Evolutionary conservation across 2,888 invertebrate genomes (phyloP), one percentile per base, ranked within the genome.

Genomic region (Oscheius sp.): DNA sequence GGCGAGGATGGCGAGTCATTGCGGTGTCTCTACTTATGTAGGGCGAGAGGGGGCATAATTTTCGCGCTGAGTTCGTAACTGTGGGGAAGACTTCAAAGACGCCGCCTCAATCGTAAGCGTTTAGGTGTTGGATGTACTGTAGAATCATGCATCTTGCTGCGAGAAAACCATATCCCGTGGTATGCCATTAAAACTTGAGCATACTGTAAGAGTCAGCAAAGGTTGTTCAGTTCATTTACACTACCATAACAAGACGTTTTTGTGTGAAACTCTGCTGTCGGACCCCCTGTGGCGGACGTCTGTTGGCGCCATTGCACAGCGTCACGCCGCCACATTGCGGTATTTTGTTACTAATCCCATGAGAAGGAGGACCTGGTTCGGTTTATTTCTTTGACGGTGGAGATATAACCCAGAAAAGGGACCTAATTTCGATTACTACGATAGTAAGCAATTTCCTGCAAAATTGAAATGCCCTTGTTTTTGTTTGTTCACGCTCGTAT

Each of bases 41-140:
- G 27, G 42, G n/a, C 52, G 52, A 52, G 25, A 12, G 27, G 8
- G n/a, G n/a, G n/a, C n/a, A n/a, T n/a, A n/a, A n/a, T n/a, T n/a
- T n/a, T n/a, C n/a, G n/a, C n/a, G n/a, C n/a, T n/a, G n/a, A n/a
- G n/a, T n/a, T n/a, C 52, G 29, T 52, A 52, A 25, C 52, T 29
- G 52, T 52, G 34, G 55, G 34, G 12, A 37, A 55, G 20, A 55
- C 55, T 55, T 55, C 55, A 55, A 55, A 48, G 55, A 34, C 17
- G 34, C 55, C 55, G 55, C 33, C 55, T 34, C 8, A 17, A 52
- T 52, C 17, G 34, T 55, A n/a, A 12, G 37, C 4, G 2, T 55
- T 20, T 33, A 34, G 23, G n/a, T 17, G 17, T 34, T 53, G 34
- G 42, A 42, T 25, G 55, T 55, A 55, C 55, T 55, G 55, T 55